Evolutionary conservation across 2,888 invertebrate genomes (phyloP), one percentile per base, ranked within the genome.

Genomic region (Chrysomela aeneicollis): DNA sequence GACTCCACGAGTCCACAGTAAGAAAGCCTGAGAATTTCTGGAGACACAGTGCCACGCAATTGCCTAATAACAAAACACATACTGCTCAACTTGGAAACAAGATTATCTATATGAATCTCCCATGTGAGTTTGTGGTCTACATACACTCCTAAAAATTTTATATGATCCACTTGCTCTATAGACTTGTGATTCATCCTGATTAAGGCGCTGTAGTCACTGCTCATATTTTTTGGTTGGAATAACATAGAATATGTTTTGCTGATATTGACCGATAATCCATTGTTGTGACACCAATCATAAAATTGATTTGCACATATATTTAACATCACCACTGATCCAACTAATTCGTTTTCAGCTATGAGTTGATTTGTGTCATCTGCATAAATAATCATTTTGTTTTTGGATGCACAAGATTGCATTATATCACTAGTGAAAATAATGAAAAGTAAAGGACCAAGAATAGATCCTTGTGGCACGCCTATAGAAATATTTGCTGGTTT

Each of bases 351-450:
- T 35, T 35, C 35, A 10, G 35, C 35, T 35, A 35, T 35, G 10
- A 35, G 35, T 12, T 35, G 9, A 35, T 35, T 35, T 35, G 35
- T 35, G 35, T 35, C n/a, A 17, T 19, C 19, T 17, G 47, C 18
- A 18, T 18, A 47, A 9, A 18, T 47, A 2, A 47, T 17, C 19
- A 47, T 19, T 18, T 47, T 19, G 17, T 17, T 47, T 5, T 12
- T 5, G 8, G 47, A 47, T 15, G 10, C 2, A 47, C 47, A 47
- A 17, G 19, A 47, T 2, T 19, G 8, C 10, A 47, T 47, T 15
- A 18, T 47, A 17, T 47, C 47, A 47, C 47, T 47, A 2, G n/a
- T 47, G n/a, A 18, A 47, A 15, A 47, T 47, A 47, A 47, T 47
- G 18, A 17, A 19, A 2, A 19, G 47, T 47, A 19, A 47, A 15